Evolutionary conservation across 2,888 invertebrate genomes (phyloP).

Genomic region (Sericinus montela): DNA sequence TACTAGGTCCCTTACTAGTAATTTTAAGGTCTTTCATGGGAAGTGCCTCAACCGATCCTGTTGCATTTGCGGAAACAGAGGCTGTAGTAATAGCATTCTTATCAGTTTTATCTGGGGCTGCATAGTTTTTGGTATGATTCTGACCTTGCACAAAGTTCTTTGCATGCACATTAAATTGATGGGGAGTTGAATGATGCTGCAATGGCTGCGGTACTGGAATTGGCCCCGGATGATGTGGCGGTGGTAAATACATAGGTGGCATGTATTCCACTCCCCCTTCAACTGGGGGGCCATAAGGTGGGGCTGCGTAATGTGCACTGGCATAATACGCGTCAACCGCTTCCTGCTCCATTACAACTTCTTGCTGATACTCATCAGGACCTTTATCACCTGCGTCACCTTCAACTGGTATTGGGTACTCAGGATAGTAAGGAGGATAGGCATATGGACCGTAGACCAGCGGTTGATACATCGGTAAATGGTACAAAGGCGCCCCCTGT

Average conservation of each 20-base stretch:
- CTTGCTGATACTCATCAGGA: slow-evolving; percentile 67
- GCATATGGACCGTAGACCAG: slow-evolving; percentile 67
- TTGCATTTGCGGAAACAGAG: slow-evolving; percentile 35
- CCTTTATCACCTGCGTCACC: slow-evolving; percentile 61
- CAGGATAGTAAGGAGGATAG: slow-evolving; percentile 69
- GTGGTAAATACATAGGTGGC: slow-evolving; percentile 60
- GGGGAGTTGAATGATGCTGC: slow-evolving; percentile 54
- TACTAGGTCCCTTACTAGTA: slow-evolving; percentile 47
- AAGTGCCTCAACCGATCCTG: slow-evolving; percentile 46
- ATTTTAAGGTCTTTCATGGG: slow-evolving; percentile 71
- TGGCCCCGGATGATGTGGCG: slow-evolving; percentile 55
- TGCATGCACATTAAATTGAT: slow-evolving; percentile 73
- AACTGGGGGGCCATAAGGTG: slow-evolving; percentile 58
- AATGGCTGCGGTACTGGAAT: slow-evolving; percentile 49
- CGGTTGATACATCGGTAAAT: slow-evolving; percentile 73
- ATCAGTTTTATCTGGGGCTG: slow-evolving; percentile 36
- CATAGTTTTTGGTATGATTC: slow-evolving; percentile 45
- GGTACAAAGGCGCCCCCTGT: slow-evolving; percentile 75
- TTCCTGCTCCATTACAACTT: slow-evolving; percentile 72
- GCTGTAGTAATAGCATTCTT: slow-evolving; percentile 42
- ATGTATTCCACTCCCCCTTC: slow-evolving; percentile 64
- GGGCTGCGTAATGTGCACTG: slow-evolving; percentile 55
- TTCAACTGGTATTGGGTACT: slow-evolving; percentile 68
- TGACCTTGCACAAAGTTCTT: slow-evolving; percentile 73
- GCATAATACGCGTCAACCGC: slow-evolving; percentile 72